Base-by-base conservation (phyloP, 2,888 invertebrate species). In the Magallana nippona region DNA sequence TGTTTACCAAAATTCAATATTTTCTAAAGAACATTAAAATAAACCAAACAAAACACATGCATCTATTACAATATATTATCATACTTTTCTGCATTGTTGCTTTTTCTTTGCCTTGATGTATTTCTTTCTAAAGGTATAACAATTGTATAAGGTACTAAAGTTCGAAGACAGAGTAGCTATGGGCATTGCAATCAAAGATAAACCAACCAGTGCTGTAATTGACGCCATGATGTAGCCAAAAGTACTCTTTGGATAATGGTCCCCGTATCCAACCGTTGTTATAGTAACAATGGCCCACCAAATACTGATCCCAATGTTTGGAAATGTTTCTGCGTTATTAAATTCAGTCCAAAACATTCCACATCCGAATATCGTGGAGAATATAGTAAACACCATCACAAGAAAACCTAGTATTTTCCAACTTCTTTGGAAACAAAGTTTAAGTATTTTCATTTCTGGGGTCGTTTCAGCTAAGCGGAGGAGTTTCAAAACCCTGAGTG, bases 281-380 rank as follows among this genome's bases (percentile, higher is more conserved):
- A 83, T 83, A 79, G 83, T 83, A 62, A 83, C 78, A 62, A 83
- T 60, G 1, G 83, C 79, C 83, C 83, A 83, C 83, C 83, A 83
- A n/a, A 83, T 57, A 27, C 79, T 79, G 57, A 79, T 56, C 0
- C 56, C 56, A 10, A 57, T 22, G 22, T 79, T 79, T 13, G 56
- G 57, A 57, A 79, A 79, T 8, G 57, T 79, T 15, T 79, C 56
- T 1, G 79, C 13, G 22, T 79, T 57, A 8, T 57, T 5, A 15
- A 79, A 79, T 22, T 79, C 79, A 8, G 79, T 22, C 79, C 79
- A 79, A 19, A 56, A 79, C 79, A 79, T 79, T 1, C 22, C 57
- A 1, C 57, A 56, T 15, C 79, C 79, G 22, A 79, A 79, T 13
- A 79, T 79, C 10, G 57, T 22, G 1, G 79, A 79, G 57, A 79